Base-by-base conservation (phyloP, 2,113 vertebrate genomes). In the Eulacestoma nigropectus region DNA sequence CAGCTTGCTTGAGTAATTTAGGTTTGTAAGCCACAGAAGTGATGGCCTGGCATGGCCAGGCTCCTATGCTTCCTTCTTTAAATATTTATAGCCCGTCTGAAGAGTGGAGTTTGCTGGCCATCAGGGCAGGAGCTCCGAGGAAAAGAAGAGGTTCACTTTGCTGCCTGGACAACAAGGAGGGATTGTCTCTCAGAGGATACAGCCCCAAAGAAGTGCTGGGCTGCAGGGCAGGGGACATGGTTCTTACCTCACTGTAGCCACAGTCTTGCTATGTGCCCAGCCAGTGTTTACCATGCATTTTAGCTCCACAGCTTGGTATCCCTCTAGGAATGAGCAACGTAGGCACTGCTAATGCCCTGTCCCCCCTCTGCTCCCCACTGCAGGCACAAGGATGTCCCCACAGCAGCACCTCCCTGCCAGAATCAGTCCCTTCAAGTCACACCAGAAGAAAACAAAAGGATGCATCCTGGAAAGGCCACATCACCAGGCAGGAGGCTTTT, bases 151-250 rank as follows among this genome's bases (percentile, higher is more conserved):
- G 6, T 70, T 87, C 33, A 44, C 15, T 9, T 67, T 25, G 35
- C 33, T 84, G 21, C 41, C 62, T 78, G 69, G 37, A 16, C 27
- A 63, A 26, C 13, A 82, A 42, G 12, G 16, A 57, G 9, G 22
- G 18, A 74, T 70, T 0, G 0, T 39, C 33, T 57, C 46, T 87
- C 2, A 0, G 15, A 52, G 30, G 25, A 73, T 22, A 44, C 1
- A 1, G 9, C 7, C 32, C n/a, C 1, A 0, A 75, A 55, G 27
- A 67, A 50, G 6, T 13, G 30, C 55, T 65, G 70, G 52, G 35
- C 76, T 72, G 27, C 22, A 49, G 32, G 46, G 63, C 52, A 75
- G 33, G 46, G 52, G 10, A 32, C 1, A 0, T 1, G 2, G 47
- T 55, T 78, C 29, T 35, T 68, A 25, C 46, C 35, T 60, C 47